Evolutionary conservation across 2,113 vertebrate genomes (phyloP), one percentile per base, ranked within the genome.

Genomic region (Nibea albiflora): DNA sequence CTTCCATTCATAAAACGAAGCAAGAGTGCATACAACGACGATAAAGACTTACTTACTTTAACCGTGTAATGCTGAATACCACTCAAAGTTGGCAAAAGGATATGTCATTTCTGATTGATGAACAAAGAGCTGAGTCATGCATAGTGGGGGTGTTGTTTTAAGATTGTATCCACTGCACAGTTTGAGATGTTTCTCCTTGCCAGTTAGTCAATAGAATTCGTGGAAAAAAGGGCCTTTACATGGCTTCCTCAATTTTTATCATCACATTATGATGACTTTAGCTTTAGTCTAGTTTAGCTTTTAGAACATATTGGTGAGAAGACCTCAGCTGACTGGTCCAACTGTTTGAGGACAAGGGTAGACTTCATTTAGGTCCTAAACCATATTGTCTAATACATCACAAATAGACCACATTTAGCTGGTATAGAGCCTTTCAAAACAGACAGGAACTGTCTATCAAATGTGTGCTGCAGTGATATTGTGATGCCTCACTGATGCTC

Each of bases 1-100:
- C 14, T 24, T 60, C 71, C 10, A 67, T 76, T 76, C 24, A 53
- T 31, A 26, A 74, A 78, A 53, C 47, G 28, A 77, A 63, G 46
- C 7, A 54, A 54, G 31, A 24, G 15, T 61, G 4, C 11, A 5
- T 24, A 35, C 2, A 73, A 11, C 20, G 46, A 62, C 26, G 6
- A 50, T 56, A 16, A 62, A 49, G 5, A 42, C 24, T 26, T 2
- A 46, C 11, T 52, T 20, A n/a, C 16, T 75, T 31, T 50, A 54
- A 58, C 10, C 8, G 8, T 5, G 7, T 49, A 42, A 42, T 67
- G 12, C n/a, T 47, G 11, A 76, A 80, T 76, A 71, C 19, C 44
- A 61, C 46, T 66, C 22, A 77, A 60, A 56, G 5, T 31, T 28
- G 28, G 4, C 0, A 28, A 47, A 53, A 22, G 6, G n/a, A 61